Evolutionary conservation across 1,140 invertebrate genomes (phyloP), one percentile per base, ranked within the genome.

Genomic region (Pachypsylla venusta): DNA sequence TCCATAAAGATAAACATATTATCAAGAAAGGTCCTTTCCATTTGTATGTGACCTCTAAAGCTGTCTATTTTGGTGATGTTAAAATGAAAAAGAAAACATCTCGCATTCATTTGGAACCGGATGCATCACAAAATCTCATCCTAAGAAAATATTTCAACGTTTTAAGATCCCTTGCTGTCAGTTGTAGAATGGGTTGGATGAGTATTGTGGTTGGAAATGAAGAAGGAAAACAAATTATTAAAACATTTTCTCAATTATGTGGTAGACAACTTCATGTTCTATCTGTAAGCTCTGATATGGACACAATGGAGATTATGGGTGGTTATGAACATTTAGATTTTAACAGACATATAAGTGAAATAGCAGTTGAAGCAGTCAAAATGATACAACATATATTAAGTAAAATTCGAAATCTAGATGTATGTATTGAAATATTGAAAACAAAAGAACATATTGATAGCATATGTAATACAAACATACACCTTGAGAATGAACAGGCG

Each of bases 251-350:
- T 0, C 75, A 80, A 62, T 67, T 97, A 2, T 77, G 79, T 1
- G 89, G 88, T 1, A 78, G 81, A 62, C 75, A 81, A 56, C 73
- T 98, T 1, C 77, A 81, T 64, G 81, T 86, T 1, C 72, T 98
- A 57, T 78, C 83, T n/a, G 83, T 96, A 14, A 95, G 90, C 68
- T 87, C 89, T 28, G 83, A 89, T 39, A 97, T 93, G 82, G 94
- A 98, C 68, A 94, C 93, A 0, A 90, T 86, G 0, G 94, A 98
- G 70, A 80, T 98, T 48, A 76, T 98, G 3, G 94, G 94, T 54
- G 90, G 91, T 35, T 98, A 95, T 72, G 93, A 98, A 79, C 94
- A 98, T 79, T 86, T 93, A 16, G 61, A 62, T 28, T 62, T 39
- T 30, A 59, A 42, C 19, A 54, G 61, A 55, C 61, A 62, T 24